A percentile compares a stretch with the other conserved stretches of the same genome.
Evolutionary conservation across 2,797 vertebrate genomes (phyloP).

Genomic region (Chiloscyllium punctatum): DNA sequence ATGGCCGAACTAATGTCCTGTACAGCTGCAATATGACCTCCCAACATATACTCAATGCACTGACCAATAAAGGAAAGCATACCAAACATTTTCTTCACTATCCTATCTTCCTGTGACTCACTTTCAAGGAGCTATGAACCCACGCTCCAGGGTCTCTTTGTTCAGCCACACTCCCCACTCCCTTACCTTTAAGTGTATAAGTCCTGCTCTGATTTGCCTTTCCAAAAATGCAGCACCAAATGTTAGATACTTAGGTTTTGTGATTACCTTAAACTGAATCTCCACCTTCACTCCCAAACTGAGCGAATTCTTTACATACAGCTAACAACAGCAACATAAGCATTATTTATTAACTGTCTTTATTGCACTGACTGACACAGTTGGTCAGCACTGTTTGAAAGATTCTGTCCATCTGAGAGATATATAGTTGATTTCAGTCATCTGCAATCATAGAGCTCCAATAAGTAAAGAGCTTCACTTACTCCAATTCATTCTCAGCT

Average conservation of each 20-base stretch:
- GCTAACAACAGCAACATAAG: not conserved
- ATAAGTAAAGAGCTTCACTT: not conserved
- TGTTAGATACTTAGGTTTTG: not conserved
- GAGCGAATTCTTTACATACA: not conserved
- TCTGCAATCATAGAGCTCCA: not conserved
- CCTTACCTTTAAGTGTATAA: no score
- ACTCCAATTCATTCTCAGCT: not conserved
- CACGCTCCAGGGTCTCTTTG: no score
- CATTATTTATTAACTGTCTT: not conserved
- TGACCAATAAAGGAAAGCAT: no score
- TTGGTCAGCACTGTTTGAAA: not conserved
- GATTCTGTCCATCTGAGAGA: not conserved
- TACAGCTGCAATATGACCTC: no score
- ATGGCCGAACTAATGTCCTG: no score
- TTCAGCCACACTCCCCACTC: no score
- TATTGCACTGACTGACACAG: not conserved
- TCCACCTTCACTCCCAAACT: not conserved
- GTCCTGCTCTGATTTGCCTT: no score
- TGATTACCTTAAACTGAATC: not conserved
- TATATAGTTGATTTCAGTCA: not conserved
- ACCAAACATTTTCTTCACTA: no score
- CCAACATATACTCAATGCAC: no score
- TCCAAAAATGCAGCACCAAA: no score
- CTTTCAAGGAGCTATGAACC: no score
- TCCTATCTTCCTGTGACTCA: no score